Percentiles rank a stretch among this genome's conserved stretches.
Evolutionary conservation across 2,113 vertebrate species (phyloP).

Genomic region (Otocyon megalotis): DNA sequence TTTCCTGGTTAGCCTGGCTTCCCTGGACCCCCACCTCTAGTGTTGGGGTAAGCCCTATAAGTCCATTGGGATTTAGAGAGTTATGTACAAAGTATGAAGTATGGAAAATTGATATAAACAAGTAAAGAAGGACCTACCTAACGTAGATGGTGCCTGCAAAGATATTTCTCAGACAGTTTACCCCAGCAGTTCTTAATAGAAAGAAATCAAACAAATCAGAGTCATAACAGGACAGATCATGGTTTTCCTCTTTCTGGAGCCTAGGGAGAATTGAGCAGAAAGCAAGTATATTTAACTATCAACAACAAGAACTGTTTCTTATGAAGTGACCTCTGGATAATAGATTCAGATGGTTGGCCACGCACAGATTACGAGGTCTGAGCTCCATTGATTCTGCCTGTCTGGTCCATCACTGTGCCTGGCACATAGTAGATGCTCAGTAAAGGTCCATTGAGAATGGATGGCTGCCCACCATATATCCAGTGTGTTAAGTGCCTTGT

Average conservation of each 20-base stretch:
- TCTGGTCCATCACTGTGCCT: not conserved
- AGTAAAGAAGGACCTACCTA: not conserved
- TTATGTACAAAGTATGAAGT: not conserved
- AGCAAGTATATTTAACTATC: not conserved
- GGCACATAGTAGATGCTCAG: not conserved
- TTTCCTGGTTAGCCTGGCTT: not conserved
- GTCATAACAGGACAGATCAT: not conserved
- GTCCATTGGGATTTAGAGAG: conserved; percentile 8
- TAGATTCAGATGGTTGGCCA: not conserved
- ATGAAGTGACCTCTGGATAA: not conserved
- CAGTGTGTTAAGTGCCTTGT: not conserved
- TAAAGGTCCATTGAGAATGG: not conserved
- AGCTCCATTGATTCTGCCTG: not conserved
- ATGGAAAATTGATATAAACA: conserved; percentile 21
- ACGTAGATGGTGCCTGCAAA: not conserved
- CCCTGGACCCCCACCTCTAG: not conserved
- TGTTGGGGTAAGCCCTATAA: not conserved
- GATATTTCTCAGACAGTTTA: not conserved
- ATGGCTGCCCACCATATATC: not conserved
- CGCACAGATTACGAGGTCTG: not conserved
- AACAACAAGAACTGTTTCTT: conserved; percentile 2
- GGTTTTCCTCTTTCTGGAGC: not conserved
- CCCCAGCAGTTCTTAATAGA: not conserved
- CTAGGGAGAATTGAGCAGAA: not conserved
- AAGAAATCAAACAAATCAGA: conserved; percentile 30